Percentiles rank a stretch among this genome's conserved stretches.
Evolutionary conservation across 2,797 vertebrate genomes (phyloP).

Genomic region (Tokudaia tokunoshimensis): DNA sequence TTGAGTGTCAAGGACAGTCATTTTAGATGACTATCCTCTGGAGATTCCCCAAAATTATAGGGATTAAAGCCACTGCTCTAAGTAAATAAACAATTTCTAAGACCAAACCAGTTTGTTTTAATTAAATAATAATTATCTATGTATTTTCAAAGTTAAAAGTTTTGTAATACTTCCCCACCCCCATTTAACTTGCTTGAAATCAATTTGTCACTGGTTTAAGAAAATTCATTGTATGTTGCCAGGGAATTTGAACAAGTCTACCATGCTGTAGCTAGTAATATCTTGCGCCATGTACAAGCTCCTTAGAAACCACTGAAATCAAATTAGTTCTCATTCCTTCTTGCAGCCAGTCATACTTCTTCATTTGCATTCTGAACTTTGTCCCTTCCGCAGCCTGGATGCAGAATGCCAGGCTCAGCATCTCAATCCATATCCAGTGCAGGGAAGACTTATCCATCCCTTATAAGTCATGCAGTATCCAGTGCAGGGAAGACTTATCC

Average conservation of each 20-base stretch:
- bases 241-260: not conserved
- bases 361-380: not conserved
- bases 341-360: not conserved
- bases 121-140: slow-evolving; percentile 39
- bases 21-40: slow-evolving; percentile 70
- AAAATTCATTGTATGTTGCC: not conserved
- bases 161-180: not conserved
- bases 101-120: slow-evolving; percentile 23
- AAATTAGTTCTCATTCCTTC: not conserved
- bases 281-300: not conserved
- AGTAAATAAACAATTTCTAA: slow-evolving; percentile 40
- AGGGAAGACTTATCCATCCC: not conserved
- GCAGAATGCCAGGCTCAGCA: not conserved
- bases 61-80: not conserved
- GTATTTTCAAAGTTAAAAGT: slow-evolving; percentile 28
- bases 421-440: not conserved
- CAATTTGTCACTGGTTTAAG: not conserved
- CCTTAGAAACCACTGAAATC: not conserved
- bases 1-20: slow-evolving; percentile 57
- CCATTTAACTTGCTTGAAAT: not conserved
- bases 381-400: not conserved
- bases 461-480: not conserved
- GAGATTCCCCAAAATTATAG: slow-evolving; percentile 65
- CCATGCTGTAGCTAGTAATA: not conserved
- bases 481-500: not conserved